Conservation (phyloP, 2,888 invertebrate species). For the Sinohyriopsis cumingii region DNA sequence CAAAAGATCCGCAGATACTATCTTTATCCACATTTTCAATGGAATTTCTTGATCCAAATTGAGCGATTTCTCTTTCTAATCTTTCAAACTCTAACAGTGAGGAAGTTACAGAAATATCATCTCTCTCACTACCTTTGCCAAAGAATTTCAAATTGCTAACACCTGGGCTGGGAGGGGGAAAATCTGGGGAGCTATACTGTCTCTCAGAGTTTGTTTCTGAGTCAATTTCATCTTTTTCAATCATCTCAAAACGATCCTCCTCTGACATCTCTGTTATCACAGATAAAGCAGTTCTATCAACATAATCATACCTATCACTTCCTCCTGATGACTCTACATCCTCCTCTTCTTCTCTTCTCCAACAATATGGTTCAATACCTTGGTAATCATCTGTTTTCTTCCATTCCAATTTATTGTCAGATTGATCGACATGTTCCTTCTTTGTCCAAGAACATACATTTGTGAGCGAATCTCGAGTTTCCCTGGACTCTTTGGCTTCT, state of each 20-base stretch:
- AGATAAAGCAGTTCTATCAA: slow-evolving; percentile 62
- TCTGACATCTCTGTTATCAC: slow-evolving; percentile 66
- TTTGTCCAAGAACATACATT: slow-evolving; percentile 15
- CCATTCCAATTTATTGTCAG: slow-evolving; percentile 10
- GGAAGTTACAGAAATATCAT: slow-evolving; percentile 92
- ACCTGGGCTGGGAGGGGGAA: slow-evolving; percentile 77
- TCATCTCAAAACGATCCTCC: slow-evolving; percentile 74
- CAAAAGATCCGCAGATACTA: slow-evolving; percentile 59
- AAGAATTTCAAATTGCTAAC: slow-evolving; percentile 82
- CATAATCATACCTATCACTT: slow-evolving; percentile 66
- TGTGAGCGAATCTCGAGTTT: slow-evolving; percentile 9
- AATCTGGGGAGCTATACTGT: slow-evolving; percentile 84
- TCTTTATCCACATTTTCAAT: slow-evolving; percentile 78
- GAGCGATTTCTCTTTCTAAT: slow-evolving; percentile 84
- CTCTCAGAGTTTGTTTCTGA: slow-evolving; percentile 56
- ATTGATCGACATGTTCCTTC: neutral
- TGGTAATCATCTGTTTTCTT: slow-evolving; percentile 23
- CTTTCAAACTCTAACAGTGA: slow-evolving; percentile 92
- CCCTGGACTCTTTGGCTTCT: neutral
- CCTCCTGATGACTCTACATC: slow-evolving; percentile 59
- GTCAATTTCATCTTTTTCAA: slow-evolving; percentile 77
- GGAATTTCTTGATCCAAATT: slow-evolving; percentile 55
- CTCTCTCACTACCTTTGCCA: slow-evolving; percentile 87
- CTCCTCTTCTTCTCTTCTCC: slow-evolving; percentile 47
- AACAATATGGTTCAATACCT: slow-evolving; percentile 35